Evolutionary conservation across 2,113 vertebrate genomes (phyloP).

Genomic region (Eretmochelys imbricata): DNA sequence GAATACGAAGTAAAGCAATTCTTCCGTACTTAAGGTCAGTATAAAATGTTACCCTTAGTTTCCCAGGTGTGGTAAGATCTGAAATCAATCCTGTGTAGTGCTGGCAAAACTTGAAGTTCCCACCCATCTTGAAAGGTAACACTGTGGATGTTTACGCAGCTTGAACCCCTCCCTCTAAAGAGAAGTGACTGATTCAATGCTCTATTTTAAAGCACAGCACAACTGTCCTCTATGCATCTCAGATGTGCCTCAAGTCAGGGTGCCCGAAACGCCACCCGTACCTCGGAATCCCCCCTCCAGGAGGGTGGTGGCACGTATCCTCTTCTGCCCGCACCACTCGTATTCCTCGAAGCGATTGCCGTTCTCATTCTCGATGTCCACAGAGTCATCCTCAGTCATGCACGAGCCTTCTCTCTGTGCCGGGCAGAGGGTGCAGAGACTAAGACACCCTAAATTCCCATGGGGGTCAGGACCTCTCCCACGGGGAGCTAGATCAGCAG

Average conservation of each 20-base stretch:
- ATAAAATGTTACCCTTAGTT: neutral
- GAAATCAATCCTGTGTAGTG: neutral
- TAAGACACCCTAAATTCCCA: neutral
- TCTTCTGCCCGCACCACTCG: slow-evolving; percentile 98
- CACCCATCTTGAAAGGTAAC: neutral
- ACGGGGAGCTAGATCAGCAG: neutral
- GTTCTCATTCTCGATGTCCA: slow-evolving; percentile 94
- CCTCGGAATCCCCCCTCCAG: slow-evolving; percentile 98
- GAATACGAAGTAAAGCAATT: neutral
- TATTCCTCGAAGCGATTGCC: slow-evolving; percentile 97
- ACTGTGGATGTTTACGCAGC: neutral
- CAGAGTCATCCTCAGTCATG: slow-evolving; percentile 93
- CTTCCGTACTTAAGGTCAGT: neutral
- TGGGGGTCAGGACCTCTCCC: neutral
- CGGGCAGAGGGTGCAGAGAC: slow-evolving; percentile 61
- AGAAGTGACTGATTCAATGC: neutral
- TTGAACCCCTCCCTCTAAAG: neutral
- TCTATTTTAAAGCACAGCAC: neutral
- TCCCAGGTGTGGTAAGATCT: neutral
- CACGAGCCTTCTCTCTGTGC: slow-evolving; percentile 93
- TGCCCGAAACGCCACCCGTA: slow-evolving; percentile 60
- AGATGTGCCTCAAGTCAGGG: neutral
- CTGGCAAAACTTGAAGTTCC: neutral
- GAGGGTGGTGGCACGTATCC: slow-evolving; percentile 96
- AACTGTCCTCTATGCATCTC: neutral